Base-by-base conservation (phyloP, 2,797 vertebrate genomes). In the Spea hammondii region DNA sequence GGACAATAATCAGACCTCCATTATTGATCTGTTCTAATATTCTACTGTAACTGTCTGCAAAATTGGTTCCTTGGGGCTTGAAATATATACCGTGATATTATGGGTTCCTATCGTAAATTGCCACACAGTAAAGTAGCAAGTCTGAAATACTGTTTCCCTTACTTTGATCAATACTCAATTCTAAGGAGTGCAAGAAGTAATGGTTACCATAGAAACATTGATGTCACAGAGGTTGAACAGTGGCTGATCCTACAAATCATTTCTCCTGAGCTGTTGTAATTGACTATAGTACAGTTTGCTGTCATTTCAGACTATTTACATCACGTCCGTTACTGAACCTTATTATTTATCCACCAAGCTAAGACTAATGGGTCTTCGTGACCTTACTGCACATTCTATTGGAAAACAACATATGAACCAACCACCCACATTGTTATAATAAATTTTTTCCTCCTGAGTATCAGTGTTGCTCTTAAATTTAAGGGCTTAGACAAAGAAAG, bases 81-180 rank as follows among this genome's bases (percentile, higher is more conserved):
- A 95, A 94, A 92, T 93, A 92, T 93, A 95, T 90, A 94, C 92
- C 88, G 91, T 91, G 91, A 91, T 93, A 88, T 94, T 94, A 92
- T 93, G 93, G 94, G 91, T 94, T 94, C 92, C 90, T 90, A 89
- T 91, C 93, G 94, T 97, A 98, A 97, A 98, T 96, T 93, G 93
- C 93, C 90, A 91, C 85, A 90, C 91, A 89, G 91, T 93, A 95
- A 94, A 94, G 90, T 91, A 94, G 94, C 91, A 86, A 94, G 92
- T 92, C 92, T 93, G 91, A 91, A 94, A 93, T 95, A 94, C 93
- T 92, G 92, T 95, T 93, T 88, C 89, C 83, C 92, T 90, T 89
- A 83, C 68, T 90, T 91, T 96, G 95, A 99, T 99, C 97, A 99
- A 99, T 99, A 98, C 96, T 94, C 95, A 96, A 97, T 99, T 97